These are phyloP conservation scores for Lepidocolaptes lacrymiger DNA, from an alignment of 2,797 vertebrate genomes.

Conservation along the genomic window DNA sequence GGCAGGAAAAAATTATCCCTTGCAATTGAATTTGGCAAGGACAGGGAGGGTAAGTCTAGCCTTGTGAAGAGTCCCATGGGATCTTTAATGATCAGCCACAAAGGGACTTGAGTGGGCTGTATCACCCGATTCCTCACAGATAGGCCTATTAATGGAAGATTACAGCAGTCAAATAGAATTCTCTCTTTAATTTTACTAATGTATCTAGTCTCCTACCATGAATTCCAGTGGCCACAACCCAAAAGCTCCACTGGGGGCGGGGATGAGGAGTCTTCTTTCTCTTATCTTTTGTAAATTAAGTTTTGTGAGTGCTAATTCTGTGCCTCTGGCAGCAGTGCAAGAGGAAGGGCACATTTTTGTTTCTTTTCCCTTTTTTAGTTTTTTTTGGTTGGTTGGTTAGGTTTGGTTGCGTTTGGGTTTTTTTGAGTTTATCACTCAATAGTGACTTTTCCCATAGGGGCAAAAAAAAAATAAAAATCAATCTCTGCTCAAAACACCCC, in stretches of 20 bases:
- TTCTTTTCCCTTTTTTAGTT: not conserved
- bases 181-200: not conserved
- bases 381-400: not conserved
- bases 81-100: conserved; percentile 13
- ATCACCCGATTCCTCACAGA: not conserved
- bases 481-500: conserved; percentile 46
- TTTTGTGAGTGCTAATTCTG: not conserved
- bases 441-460: conserved; percentile 52
- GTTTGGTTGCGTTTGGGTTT: not conserved
- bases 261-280: not conserved
- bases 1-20: conserved; percentile 29
- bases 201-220: not conserved
- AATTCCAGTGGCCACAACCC: conserved; percentile 1
- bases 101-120: not conserved
- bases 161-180: not conserved
- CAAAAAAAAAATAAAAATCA: conserved; percentile 47
- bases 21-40: conserved; percentile 27
- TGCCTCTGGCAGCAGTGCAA: not conserved
- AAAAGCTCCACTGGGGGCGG: not conserved
- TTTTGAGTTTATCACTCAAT: conserved; percentile 63
- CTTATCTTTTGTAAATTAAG: not conserved
- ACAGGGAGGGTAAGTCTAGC: not conserved
- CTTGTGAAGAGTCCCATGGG: not conserved
- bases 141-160: not conserved
- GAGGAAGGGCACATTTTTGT: not conserved